Conservation (phyloP, 2,888 invertebrate genomes). For the Mystacides longicornis region DNA sequence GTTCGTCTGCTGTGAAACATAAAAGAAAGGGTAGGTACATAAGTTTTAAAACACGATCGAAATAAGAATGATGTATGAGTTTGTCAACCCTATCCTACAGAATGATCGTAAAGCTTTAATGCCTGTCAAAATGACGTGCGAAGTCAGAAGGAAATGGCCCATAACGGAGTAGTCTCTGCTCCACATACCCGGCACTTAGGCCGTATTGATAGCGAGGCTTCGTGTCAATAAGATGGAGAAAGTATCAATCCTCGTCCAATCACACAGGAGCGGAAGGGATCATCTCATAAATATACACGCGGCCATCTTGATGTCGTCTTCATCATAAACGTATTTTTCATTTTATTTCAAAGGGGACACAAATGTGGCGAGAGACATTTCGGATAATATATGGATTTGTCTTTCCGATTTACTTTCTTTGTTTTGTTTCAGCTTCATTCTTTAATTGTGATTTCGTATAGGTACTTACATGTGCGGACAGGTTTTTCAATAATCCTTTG, state of each 20-base stretch:
- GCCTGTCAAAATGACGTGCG: constrained; percentile 22
- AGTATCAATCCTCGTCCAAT: constrained; percentile 2
- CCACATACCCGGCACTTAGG: too few relatives aligned
- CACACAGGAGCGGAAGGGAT: neutral
- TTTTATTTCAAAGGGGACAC: neutral
- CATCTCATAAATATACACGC: neutral
- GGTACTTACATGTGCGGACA: too few relatives aligned
- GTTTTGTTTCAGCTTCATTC: too few relatives aligned
- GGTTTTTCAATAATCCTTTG: too few relatives aligned
- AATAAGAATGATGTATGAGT: neutral
- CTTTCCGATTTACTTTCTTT: too few relatives aligned
- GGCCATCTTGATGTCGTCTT: neutral
- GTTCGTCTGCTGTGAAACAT: too few relatives aligned
- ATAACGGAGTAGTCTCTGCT: constrained; percentile 5
- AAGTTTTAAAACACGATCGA: too few relatives aligned
- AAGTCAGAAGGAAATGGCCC: constrained; percentile 21
- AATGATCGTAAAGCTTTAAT: constrained; percentile 20
- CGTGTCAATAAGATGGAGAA: constrained; percentile 1
- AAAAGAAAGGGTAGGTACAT: too few relatives aligned
- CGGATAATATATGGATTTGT: too few relatives aligned
- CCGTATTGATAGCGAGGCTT: too few relatives aligned
- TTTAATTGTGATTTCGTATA: too few relatives aligned
- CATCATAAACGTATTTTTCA: neutral
- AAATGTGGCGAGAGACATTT: too few relatives aligned
- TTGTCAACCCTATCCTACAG: neutral